phyloP scores from a whole-genome alignment of 2,888 invertebrate species.

The Saturnia pavonia region DNA sequence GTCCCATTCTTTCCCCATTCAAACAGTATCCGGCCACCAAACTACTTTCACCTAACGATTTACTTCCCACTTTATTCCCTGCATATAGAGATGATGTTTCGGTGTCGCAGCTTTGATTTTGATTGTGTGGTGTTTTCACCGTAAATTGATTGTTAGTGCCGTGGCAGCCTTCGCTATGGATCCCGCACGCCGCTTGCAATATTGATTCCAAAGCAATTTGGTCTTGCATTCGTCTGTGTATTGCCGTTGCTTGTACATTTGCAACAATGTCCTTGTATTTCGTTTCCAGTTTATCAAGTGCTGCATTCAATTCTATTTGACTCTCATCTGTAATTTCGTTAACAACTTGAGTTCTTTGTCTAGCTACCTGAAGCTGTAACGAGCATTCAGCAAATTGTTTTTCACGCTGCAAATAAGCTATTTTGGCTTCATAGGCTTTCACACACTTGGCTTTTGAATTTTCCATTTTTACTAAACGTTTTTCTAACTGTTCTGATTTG shows the following conservation, averaged over 20 bases:
- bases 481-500: slow-evolving; percentile 57
- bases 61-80: slow-evolving; percentile 54
- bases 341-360: slow-evolving; percentile 63
- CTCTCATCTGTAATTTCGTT: slow-evolving; percentile 61
- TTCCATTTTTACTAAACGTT: slow-evolving; percentile 60
- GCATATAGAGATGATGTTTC: slow-evolving; percentile 50
- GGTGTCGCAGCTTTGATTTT: slow-evolving; percentile 48
- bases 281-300: slow-evolving; percentile 64
- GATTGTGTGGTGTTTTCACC: slow-evolving; percentile 44
- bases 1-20: slow-evolving; percentile 60
- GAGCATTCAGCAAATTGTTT: slow-evolving; percentile 67
- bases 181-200: slow-evolving; percentile 58
- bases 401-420: slow-evolving; percentile 61
- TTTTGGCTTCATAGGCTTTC: slow-evolving; percentile 58
- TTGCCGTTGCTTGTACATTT: slow-evolving; percentile 69
- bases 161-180: slow-evolving; percentile 40
- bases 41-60: slow-evolving; percentile 54
- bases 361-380: slow-evolving; percentile 63
- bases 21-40: slow-evolving; percentile 56
- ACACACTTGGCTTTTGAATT: slow-evolving; percentile 57
- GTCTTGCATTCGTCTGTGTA: slow-evolving; percentile 69
- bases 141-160: slow-evolving; percentile 43
- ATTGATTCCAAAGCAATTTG: slow-evolving; percentile 66
- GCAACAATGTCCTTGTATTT: slow-evolving; percentile 73
- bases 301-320: slow-evolving; percentile 55